Base-by-base conservation (phyloP, 2,113 vertebrate species). In the Hucho hucho region DNA sequence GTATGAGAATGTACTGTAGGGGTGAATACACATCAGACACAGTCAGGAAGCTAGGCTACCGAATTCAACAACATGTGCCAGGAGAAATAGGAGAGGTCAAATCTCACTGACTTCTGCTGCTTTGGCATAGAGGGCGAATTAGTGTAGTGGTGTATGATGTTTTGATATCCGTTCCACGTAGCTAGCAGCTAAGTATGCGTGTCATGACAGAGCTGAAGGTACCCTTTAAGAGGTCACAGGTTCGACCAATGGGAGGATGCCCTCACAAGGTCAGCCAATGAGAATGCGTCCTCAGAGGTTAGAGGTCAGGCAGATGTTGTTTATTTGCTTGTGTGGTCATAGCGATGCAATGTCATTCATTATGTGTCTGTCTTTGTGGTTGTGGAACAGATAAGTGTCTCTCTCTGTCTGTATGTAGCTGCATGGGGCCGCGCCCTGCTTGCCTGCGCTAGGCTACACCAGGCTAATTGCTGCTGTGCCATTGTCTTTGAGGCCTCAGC, bases 401-500 rank as follows among this genome's bases (percentile, higher is more conserved):
- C 81, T 75, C 72, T 79, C 56, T 22, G 46, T n/a, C 49, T 64
- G 25, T 32, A 3, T 32, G 26, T 7, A 28, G 81, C 75, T 67
- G 14, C 12, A 53, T 53, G 6, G 77, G 78, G 81, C 80, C 87
- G 88, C 90, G 79, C 79, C 88, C 88, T 69, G 59, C 75, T 81
- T 6, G 86, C 84, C 84, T 81, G 16, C 12, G 0, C 49, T 53
- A 53, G 49, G 13, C 12, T 53, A 53, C 49, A 53, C 14, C 4
- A 53, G 80, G 77, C 82, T 90, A 89, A 89, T 91, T 89, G 82
- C 80, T 80, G 77, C 76, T 83, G 70, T 73, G 79, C 82, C 81
- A 87, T 89, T 90, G 87, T 91, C 88, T 91, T 83, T 82, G 84
- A 87, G 88, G 70, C 75, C 78, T 78, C 67, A 74, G 84, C 85